Base-by-base conservation (phyloP, 2,113 vertebrate species). In the Alethe castanea region DNA sequence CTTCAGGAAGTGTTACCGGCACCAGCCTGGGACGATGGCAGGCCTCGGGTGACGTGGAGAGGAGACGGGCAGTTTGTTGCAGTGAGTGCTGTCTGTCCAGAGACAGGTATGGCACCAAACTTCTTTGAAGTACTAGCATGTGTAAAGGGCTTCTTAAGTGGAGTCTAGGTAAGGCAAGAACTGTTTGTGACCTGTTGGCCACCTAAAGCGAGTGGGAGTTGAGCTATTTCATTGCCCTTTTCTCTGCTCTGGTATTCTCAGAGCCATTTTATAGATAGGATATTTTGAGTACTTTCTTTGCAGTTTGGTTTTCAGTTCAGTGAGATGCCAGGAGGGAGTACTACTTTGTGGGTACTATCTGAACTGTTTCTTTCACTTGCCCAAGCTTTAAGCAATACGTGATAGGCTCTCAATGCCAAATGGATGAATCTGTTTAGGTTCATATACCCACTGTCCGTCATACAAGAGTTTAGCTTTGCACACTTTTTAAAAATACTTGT, bases 21-120 rank as follows among this genome's bases (percentile, higher is more conserved):
- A 19, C 85, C 98, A 83, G 71, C 97, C 23, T 99, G 99, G 99
- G 99, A 99, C 33, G 99, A 99, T 35, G 96, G 97, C 33, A 97
- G 71, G 70, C 98, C 98, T 10, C 97, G 98, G 8, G 97, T 99
- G 65, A 98, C 98, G 0, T 99, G 99, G 99, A 98, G 99, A 96
- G 99, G 99, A 5, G 99, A 99, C 1, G 99, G 99, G 6, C 99
- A 99, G 74, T 98, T 99, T 81, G 99, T 99, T 97, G 99, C 99
- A 20, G 98, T 99, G 94, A 98, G 99, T 40, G 97, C 98, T 57
- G 81, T 99, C 77, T 99, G 99, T 92, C 98, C 97, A 77, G 97
- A 97, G 66, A 98, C 98, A 87, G 99, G 99, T 98, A 98, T 95
- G 96, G 45, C 76, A 78, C 85, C 45, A 92, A 54, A 36, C 17